These are phyloP conservation scores for Leptinotarsa haldemani DNA, from an alignment of 2,888 invertebrate genomes.

Conservation along the genomic window DNA sequence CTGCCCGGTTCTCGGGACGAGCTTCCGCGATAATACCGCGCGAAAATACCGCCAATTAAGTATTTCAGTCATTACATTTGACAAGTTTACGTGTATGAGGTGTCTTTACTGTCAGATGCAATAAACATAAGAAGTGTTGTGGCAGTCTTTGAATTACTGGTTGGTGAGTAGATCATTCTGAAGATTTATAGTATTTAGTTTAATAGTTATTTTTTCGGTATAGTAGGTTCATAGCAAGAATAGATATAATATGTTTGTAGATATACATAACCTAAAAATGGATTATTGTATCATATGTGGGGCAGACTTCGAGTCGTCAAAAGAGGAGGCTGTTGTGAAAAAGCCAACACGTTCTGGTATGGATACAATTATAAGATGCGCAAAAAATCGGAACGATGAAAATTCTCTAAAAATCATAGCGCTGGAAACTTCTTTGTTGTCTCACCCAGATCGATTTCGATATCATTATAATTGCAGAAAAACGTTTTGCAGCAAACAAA, in stretches of 20 bases:
- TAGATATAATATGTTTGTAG: neutral
- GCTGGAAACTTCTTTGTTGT: slow-evolving; percentile 14
- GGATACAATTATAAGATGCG: slow-evolving; percentile 21
- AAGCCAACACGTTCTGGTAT: slow-evolving; percentile 22
- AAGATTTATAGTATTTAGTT: slow-evolving; percentile 8
- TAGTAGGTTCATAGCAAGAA: neutral
- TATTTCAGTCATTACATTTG: slow-evolving; percentile 8
- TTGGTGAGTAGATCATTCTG: slow-evolving; percentile 3
- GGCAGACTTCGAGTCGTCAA: slow-evolving; percentile 13
- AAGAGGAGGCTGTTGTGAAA: slow-evolving; percentile 20
- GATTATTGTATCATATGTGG: slow-evolving; percentile 5
- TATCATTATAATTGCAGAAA: slow-evolving; percentile 20
- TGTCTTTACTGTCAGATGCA: slow-evolving; percentile 9
- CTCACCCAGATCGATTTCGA: slow-evolving; percentile 17
- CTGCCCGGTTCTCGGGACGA: slow-evolving; percentile 4
- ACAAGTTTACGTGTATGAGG: slow-evolving; percentile 3
- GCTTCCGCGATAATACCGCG: neutral
- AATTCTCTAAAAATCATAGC: slow-evolving; percentile 18
- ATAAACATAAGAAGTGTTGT: slow-evolving; percentile 3
- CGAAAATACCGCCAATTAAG: slow-evolving; percentile 3
- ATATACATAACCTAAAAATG: slow-evolving; percentile 1
- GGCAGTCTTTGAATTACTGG: slow-evolving; percentile 3
- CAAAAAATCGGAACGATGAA: slow-evolving; percentile 22
- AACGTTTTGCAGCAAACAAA: slow-evolving; percentile 18
- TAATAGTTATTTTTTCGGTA: slow-evolving; percentile 7